These are phyloP conservation scores for Gavia stellata DNA, from an alignment of 2,113 vertebrate species.

Conservation along the genomic window DNA sequence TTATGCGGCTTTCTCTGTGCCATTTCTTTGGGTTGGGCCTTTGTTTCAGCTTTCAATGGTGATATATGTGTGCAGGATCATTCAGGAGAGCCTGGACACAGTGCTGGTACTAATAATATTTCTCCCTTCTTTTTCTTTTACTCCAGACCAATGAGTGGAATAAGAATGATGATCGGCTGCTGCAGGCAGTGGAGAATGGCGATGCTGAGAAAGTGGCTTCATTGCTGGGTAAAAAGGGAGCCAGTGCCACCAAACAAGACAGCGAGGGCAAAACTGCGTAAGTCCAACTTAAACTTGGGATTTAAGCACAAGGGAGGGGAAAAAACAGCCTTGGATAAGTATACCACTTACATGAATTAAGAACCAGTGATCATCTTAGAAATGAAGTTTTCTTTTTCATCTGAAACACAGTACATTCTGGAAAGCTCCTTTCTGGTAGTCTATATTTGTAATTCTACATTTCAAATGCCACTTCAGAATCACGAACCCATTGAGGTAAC, in stretches of 20 bases:
- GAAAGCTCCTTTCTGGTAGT: background rate
- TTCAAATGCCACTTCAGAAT: background rate
- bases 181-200: slow-evolving; percentile 93
- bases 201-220: slow-evolving; percentile 90
- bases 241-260: slow-evolving; percentile 89
- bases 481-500: background rate
- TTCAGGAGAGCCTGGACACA: background rate
- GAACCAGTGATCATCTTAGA: background rate
- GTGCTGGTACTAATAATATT: background rate
- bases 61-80: background rate
- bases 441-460: background rate
- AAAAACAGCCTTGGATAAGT: background rate
- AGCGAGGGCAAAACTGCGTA: slow-evolving; percentile 94
- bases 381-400: background rate
- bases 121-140: background rate
- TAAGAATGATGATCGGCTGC: slow-evolving; percentile 94
- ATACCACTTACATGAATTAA: background rate
- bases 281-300: slow-evolving; percentile 56
- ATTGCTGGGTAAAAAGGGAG: slow-evolving; percentile 91
- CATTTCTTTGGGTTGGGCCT: background rate
- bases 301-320: background rate
- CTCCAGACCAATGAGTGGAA: slow-evolving; percentile 91
- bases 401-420: background rate
- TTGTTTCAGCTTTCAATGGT: background rate
- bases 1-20: background rate